A percentile compares a stretch with the other conserved stretches of the same genome.
Evolutionary conservation across 2,797 vertebrate species (phyloP).

Genomic region (Phrynocephalus forsythii): DNA sequence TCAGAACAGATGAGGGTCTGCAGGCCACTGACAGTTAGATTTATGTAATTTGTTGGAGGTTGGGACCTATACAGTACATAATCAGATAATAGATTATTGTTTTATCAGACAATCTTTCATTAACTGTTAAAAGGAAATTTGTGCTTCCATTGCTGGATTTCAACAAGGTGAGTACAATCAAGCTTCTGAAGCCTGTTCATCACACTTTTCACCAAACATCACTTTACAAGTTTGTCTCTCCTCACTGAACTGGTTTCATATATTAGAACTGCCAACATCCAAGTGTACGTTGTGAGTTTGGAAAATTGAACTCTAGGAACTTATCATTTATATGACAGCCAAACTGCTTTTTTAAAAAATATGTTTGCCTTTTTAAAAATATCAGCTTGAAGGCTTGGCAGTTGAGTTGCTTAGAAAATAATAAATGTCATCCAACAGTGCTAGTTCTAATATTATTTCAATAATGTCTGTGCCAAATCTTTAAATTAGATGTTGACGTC

Average conservation of each 20-base stretch:
- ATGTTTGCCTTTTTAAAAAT: background rate
- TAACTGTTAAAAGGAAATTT: background rate
- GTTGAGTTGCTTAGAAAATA: background rate
- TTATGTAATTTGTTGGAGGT: background rate
- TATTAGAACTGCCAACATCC: background rate
- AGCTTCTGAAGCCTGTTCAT: background rate
- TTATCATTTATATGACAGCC: background rate
- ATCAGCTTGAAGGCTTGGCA: background rate
- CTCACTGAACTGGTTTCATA: constrained; percentile 23
- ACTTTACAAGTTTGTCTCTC: background rate
- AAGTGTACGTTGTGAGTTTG: background rate
- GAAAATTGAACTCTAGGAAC: background rate
- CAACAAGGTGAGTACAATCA: background rate
- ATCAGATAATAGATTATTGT: background rate
- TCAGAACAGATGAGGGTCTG: background rate
- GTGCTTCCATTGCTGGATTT: background rate
- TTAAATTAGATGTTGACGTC: background rate
- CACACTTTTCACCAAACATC: background rate
- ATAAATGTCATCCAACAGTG: too few species aligned
- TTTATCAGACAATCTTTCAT: background rate
- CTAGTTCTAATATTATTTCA: background rate
- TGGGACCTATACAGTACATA: background rate
- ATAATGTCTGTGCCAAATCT: background rate
- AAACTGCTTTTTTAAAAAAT: background rate
- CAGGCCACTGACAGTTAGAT: too few species aligned